A percentile compares a stretch with the other conserved stretches of the same genome.
Conservation (phyloP, 2,888 invertebrate genomes). For the Sceliomorpha sp. region DNA sequence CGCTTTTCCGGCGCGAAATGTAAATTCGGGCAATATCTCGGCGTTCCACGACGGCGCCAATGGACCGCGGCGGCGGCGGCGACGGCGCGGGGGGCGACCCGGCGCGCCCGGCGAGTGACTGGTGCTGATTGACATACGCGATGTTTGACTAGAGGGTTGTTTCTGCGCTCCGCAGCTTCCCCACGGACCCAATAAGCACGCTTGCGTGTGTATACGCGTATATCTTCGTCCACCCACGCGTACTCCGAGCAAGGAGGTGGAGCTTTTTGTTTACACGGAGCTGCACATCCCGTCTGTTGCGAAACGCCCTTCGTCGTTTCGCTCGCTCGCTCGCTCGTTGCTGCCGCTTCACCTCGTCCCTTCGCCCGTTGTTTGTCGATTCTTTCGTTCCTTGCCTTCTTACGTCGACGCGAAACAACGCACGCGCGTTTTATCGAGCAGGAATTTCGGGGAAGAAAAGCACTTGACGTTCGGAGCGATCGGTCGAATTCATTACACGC, state of each 20-base stretch:
- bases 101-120: slow-evolving; percentile 69
- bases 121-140: slow-evolving; percentile 80
- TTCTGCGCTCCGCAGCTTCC: slow-evolving; percentile 73
- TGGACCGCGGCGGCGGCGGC: slow-evolving; percentile 66
- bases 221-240: slow-evolving; percentile 63
- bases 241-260: slow-evolving; percentile 73
- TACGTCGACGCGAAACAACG: slow-evolving; percentile 6
- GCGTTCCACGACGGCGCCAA: slow-evolving; percentile 54
- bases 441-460: too few relatives aligned
- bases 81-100: too few relatives aligned
- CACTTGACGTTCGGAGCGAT: too few relatives aligned
- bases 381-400: slow-evolving; percentile 12
- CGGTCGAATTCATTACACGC: too few relatives aligned
- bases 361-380: slow-evolving; percentile 16
- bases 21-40: slow-evolving; percentile 39
- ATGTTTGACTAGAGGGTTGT: slow-evolving; percentile 80
- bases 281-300: slow-evolving; percentile 57
- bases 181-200: slow-evolving; percentile 78
- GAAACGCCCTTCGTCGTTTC: slow-evolving; percentile 53
- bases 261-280: slow-evolving; percentile 55
- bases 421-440: too few relatives aligned
- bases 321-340: slow-evolving; percentile 26
- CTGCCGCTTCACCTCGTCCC: too few relatives aligned
- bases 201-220: slow-evolving; percentile 42
- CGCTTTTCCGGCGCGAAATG: slow-evolving; percentile 40